Percentiles rank a stretch among this genome's conserved stretches.
These are phyloP conservation scores for Psittacula cyanocephala DNA, from an alignment of 2,113 vertebrate genomes.

Conservation along the genomic window DNA sequence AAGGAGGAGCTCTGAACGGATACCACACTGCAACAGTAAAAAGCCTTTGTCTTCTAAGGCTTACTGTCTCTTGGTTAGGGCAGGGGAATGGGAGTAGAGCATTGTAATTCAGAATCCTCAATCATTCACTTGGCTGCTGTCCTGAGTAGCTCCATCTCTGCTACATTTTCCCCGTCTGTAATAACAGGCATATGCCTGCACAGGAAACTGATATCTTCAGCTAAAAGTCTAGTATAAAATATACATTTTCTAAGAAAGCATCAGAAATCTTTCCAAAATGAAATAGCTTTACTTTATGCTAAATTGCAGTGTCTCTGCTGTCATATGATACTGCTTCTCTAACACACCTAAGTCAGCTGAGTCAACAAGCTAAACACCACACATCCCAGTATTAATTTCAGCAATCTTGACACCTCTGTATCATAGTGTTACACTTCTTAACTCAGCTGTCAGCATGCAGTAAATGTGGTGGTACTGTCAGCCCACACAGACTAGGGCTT, in stretches of 20 bases:
- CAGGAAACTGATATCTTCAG: slow-evolving; percentile 22
- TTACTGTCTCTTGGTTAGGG: neutral
- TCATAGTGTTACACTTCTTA: slow-evolving; percentile 22
- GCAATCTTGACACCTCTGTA: slow-evolving; percentile 31
- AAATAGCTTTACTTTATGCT: neutral
- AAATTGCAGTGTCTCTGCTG: neutral
- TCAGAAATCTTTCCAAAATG: neutral
- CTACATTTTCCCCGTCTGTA: neutral
- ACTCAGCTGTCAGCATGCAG: slow-evolving; percentile 39
- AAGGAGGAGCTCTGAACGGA: neutral
- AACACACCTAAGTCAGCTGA: slow-evolving; percentile 35
- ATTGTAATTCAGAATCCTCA: neutral
- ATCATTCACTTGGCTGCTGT: neutral
- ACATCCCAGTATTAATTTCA: slow-evolving; percentile 36
- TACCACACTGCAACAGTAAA: neutral
- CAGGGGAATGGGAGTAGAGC: neutral
- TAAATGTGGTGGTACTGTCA: slow-evolving; percentile 32
- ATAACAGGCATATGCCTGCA: neutral
- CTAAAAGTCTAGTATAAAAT: slow-evolving; percentile 16
- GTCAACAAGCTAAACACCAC: slow-evolving; percentile 6
- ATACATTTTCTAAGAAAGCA: neutral
- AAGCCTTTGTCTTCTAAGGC: neutral
- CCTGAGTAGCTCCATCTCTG: neutral
- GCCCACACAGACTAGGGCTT: neutral
- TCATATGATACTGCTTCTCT: neutral